Evolutionary conservation across 64 coral and sea anemone genomes (phyloP), one percentile per base, ranked within the genome.

Genomic region (Hydrozoanthus tunicans): DNA sequence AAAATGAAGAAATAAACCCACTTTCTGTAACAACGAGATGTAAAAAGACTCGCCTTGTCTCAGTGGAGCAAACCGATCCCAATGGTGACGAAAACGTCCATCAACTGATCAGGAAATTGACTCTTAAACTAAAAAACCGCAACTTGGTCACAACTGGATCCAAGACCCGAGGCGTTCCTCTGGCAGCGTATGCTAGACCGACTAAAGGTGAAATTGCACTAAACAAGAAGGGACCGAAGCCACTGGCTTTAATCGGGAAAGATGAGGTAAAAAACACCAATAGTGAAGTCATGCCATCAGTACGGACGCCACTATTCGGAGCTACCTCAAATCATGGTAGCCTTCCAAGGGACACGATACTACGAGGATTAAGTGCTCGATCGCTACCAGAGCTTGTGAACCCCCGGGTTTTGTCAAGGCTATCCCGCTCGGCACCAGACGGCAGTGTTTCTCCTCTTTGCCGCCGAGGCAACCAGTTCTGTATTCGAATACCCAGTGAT

Each of bases 131-230:
- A 23, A 74, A 73, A 27, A 56, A 88, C 5, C 84, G 84, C 13
- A 27, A 20, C 54, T 75, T 58, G 84, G 70, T 58, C 20, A 43
- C 68, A 59, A 7, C 32, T 10, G 54, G 69, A 75, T 9, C 4
- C 27, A 88, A 88, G 56, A 32, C 54, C 6, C 68, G 26, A 26
- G 32, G 4, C 17, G 32, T 74, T 11, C 68, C 84, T 5, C 8
- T 73, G 11, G 69, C 84, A 14, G 54, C 84, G 0, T 88, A 60
- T 73, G 84, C 84, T 3, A 72, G 84, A 24, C 84, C 84, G 0
- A 88, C 84, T 6, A 88, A 88, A 74, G 84, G 84, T 74, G 84
- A 88, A 74, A 73, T 88, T 59, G 84, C 84, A 12, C 11, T 88
- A 5, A 88, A 54, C 14, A 58, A 17, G 56, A 88, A 88, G n/a